These are phyloP conservation scores for Sylvietta virens DNA, from an alignment of 2,113 vertebrate species.

Conservation along the genomic window DNA sequence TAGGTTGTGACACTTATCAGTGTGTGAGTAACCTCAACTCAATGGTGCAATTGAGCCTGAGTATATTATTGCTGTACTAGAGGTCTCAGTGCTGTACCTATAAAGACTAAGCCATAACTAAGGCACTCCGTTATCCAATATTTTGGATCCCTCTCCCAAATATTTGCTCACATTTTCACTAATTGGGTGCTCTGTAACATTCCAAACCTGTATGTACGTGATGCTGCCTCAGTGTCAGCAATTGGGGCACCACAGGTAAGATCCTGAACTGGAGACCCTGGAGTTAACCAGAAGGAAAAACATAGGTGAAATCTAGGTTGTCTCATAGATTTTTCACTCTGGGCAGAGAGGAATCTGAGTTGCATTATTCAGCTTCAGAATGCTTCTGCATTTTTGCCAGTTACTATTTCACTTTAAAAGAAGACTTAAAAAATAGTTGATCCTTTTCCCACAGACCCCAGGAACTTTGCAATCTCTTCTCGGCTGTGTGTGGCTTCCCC, in stretches of 20 bases:
- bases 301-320: accelerated
- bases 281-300: neutral
- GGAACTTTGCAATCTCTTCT: neutral
- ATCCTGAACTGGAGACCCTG: neutral
- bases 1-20: neutral
- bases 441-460: neutral
- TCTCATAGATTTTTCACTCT: neutral
- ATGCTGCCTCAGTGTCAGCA: neutral
- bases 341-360: neutral
- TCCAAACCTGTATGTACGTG: neutral
- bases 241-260: neutral
- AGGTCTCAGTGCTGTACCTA: neutral
- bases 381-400: neutral
- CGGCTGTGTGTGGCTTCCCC: neutral
- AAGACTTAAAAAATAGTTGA: neutral
- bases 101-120: neutral
- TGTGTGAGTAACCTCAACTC: neutral
- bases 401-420: neutral
- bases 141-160: accelerated
- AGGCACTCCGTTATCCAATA: neutral
- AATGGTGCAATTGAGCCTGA: neutral
- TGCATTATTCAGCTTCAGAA: neutral
- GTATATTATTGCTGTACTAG: neutral
- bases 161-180: neutral
- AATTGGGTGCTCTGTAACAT: neutral